Base-by-base conservation (phyloP, 2,888 invertebrate species). In the Mythimna vitellina region DNA sequence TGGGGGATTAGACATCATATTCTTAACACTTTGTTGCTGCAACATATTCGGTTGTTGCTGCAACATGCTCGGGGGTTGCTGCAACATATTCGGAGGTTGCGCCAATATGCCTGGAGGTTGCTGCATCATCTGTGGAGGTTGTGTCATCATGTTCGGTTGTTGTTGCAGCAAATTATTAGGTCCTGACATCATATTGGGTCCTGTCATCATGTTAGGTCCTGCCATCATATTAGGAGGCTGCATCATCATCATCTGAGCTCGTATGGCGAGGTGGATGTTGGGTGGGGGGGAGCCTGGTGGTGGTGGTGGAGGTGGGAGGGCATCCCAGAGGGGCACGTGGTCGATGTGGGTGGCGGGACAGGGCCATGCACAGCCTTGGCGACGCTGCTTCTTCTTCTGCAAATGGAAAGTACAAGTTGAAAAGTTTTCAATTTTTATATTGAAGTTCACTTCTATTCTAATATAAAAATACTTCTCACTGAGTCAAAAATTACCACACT, bases 301-400 rank as follows among this genome's bases (percentile, higher is more conserved):
- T 29, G 96, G 94, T 4, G 95, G 95, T 0, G 96, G 96, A 1
- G 96, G 96, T 0, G 96, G 96, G 87, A 96, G 90, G 67, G 95
- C 95, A 90, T 96, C 96, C 96, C 96, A 96, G 88, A 95, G 94
- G 73, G 96, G 92, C 86, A 94, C 94, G 92, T 96, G 95, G 92
- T 95, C 96, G 0, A 93, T 81, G 91, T 96, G 95, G 17, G 88
- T 2, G 14, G 93, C 91, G n/a, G 95, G 93, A 66, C 96, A 95
- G 73, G 96, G 96, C 95, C 96, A 96, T 74, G 96, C 93, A 87
- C 95, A 95, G 0, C 96, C 96, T 35, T 71, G 8, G 46, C 94
- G 94, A 0, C 93, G 92, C 2, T 73, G 0, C 76, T 89, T 89
- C 86, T 89, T 90, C 76, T 86, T 89, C 93, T 93, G 81, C 68